Evolutionary conservation across 2,797 vertebrate species (phyloP).

Genomic region (Pelochelys cantorii): DNA sequence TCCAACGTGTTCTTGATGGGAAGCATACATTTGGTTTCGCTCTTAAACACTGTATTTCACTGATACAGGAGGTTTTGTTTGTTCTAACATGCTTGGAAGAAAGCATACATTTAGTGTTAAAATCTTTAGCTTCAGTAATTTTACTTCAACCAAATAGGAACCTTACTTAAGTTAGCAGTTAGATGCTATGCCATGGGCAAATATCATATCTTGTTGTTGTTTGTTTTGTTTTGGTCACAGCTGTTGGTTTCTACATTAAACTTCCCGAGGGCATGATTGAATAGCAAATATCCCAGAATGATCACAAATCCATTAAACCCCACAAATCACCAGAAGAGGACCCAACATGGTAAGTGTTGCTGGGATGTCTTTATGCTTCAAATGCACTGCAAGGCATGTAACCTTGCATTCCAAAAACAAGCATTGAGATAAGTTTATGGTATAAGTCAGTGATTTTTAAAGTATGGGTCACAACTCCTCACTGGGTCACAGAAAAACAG

Average conservation of each 20-base stretch:
- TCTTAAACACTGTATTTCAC: background rate
- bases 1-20: background rate
- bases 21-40: background rate
- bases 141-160: background rate
- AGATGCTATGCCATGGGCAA: background rate
- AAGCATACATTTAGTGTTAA: background rate
- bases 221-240: background rate
- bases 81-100: background rate
- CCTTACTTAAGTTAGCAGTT: background rate
- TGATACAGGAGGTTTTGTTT: background rate
- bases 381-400: background rate
- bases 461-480: no score
- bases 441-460: background rate
- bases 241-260: constrained; percentile 12
- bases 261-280: background rate
- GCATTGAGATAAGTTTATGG: background rate
- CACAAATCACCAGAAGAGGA: constrained; percentile 10
- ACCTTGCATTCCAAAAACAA: background rate
- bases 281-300: background rate
- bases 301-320: background rate
- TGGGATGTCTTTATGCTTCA: background rate
- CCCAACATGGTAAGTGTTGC: rapidly evolving
- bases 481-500: no score
- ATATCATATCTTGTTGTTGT: background rate
- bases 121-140: background rate